A percentile compares a stretch with the other conserved stretches of the same genome.
Conservation (phyloP, 2,797 vertebrate species). For the Sphenodon punctatus region DNA sequence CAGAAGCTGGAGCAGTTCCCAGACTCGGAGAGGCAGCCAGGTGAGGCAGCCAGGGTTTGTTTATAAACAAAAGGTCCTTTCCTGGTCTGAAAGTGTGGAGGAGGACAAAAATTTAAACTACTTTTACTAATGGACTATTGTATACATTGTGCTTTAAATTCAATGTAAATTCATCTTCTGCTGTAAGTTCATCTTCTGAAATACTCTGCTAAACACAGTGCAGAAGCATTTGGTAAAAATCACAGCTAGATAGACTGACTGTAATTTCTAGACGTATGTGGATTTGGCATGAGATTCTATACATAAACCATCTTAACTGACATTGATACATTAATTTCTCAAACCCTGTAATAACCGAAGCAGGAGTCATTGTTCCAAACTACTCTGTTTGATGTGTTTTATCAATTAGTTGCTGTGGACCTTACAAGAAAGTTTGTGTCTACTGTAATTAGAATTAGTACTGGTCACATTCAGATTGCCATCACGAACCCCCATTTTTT, state of each 20-base stretch:
- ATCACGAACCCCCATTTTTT: neutral
- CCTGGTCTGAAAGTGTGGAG: too few relatives aligned
- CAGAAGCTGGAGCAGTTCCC: too few relatives aligned
- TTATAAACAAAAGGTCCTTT: too few relatives aligned
- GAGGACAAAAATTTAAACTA: too few relatives aligned
- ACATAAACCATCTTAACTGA: neutral
- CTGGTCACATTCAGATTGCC: neutral
- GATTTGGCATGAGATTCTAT: neutral
- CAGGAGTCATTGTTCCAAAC: neutral
- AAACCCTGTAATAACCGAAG: rapidly evolving
- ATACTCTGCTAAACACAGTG: neutral
- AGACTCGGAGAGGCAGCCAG: too few relatives aligned
- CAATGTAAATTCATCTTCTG: too few relatives aligned
- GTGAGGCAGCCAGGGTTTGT: too few relatives aligned
- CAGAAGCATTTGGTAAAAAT: neutral
- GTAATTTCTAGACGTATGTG: neutral
- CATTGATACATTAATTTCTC: rapidly evolving
- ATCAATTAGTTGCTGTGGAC: neutral
- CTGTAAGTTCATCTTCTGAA: too few relatives aligned
- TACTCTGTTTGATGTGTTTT: neutral
- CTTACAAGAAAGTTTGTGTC: neutral
- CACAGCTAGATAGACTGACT: neutral
- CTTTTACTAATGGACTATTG: neutral
- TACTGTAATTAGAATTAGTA: too few relatives aligned
- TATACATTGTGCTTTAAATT: neutral